Base-by-base conservation (phyloP, 2,888 invertebrate species). In the Eristalis tenax region DNA sequence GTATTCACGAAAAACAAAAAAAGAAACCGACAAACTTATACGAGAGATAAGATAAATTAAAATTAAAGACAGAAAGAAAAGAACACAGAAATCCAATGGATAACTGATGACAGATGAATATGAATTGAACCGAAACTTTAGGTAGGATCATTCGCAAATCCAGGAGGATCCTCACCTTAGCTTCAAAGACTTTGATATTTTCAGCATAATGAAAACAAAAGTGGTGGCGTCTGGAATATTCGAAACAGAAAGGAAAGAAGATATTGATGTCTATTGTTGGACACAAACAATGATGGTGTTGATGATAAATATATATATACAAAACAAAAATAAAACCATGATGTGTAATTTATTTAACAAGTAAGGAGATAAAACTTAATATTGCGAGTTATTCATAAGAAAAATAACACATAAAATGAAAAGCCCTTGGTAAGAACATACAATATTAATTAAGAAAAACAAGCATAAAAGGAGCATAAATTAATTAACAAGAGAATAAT, bases 321-420 rank as follows among this genome's bases (percentile, higher is more conserved):
- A 61, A 71, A 61, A 40, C 11, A 79, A 70, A 38, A 64, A 65
- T 26, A 59, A 63, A 71, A 63, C 74, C 63, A 86, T 86, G 86
- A 82, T 86, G 86, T 86, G 86, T 86, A 86, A 86, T 86, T 86
- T 86, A 86, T 86, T 84, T 79, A 78, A 79, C 32, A 68, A 43
- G 40, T 68, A 68, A 77, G 68, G 61, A 68, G 43, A 50, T 69
- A 50, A 40, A 63, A 68, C 76, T 77, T 77, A 40, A 68, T 50
- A 59, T 40, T 50, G 50, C n/a, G 59, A 74, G 35, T 59, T 59
- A 59, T 26, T 59, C 18, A 56, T 64, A 23, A 74, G 50, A 56
- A 10, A 56, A 6, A 63, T 22, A 23, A 57, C 57, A 57, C 57
- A 57, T 23, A 59, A 13, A 59, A 8, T 23, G 8, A 59, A 23